Percentiles rank a stretch among this genome's conserved stretches.
phyloP scores from a whole-genome alignment of 1,140 invertebrate genomes.

The Bombus turneri region DNA sequence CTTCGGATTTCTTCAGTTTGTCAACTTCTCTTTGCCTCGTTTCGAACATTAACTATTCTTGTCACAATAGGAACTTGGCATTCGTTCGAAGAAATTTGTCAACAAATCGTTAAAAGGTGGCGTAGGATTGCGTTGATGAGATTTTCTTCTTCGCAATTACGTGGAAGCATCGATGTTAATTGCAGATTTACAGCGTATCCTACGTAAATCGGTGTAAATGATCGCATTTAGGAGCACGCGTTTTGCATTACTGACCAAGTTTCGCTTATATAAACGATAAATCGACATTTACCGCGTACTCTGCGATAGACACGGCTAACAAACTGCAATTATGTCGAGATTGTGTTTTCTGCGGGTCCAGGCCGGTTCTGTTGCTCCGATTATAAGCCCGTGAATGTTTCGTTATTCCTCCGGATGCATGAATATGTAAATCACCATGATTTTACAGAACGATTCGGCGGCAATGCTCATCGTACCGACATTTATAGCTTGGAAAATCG shows the following conservation, averaged over 20 bases:
- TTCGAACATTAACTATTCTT: neutral
- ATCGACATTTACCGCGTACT: neutral
- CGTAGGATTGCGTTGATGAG: neutral
- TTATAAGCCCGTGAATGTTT: slow-evolving; percentile 31
- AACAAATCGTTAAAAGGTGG: neutral
- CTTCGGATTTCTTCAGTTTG: neutral
- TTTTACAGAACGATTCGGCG: neutral
- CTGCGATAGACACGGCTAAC: slow-evolving; percentile 20
- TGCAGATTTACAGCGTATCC: neutral
- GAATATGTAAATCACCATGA: neutral
- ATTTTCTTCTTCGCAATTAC: neutral
- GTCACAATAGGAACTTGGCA: neutral
- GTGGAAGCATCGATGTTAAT: neutral
- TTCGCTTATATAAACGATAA: neutral
- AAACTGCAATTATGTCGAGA: slow-evolving; percentile 32
- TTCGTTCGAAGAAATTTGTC: neutral
- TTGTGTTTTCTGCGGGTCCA: slow-evolving; percentile 11
- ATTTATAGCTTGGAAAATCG: neutral
- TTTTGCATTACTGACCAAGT: neutral
- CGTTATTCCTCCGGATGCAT: slow-evolving; percentile 3
- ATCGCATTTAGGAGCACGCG: neutral
- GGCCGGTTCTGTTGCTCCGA: neutral
- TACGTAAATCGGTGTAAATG: neutral
- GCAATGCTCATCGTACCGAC: neutral
- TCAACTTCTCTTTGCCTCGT: neutral